Evolutionary conservation across 2,113 vertebrate species (phyloP).

Genomic region (Caretta caretta): DNA sequence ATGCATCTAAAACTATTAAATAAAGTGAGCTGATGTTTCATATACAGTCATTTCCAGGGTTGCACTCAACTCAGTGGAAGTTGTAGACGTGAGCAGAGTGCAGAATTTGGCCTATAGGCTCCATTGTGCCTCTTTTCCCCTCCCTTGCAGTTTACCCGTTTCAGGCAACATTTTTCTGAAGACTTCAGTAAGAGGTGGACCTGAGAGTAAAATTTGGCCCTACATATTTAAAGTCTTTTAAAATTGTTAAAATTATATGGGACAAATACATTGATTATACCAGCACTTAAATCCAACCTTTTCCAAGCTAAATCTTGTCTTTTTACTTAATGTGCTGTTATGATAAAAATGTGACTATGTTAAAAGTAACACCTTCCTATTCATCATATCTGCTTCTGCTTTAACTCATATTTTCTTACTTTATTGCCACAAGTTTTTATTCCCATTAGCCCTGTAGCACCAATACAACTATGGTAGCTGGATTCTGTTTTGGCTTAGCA

Average conservation of each 20-base stretch:
- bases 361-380: neutral
- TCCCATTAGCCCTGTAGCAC: neutral
- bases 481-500: neutral
- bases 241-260: neutral
- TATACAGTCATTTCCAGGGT: neutral
- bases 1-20: neutral
- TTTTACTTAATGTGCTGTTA: neutral
- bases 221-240: neutral
- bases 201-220: neutral
- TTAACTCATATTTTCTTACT: neutral
- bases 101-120: neutral
- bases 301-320: neutral
- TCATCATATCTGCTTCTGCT: neutral
- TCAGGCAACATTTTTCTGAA: neutral
- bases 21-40: neutral
- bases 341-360: neutral
- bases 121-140: neutral
- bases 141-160: neutral
- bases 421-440: neutral
- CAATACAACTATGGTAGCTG: neutral
- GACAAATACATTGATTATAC: neutral
- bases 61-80: neutral
- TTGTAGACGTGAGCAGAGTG: neutral
- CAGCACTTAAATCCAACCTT: neutral
- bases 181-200: neutral